phyloP scores from a whole-genome alignment of 2,797 vertebrate genomes.

The Micromesistius poutassou region DNA sequence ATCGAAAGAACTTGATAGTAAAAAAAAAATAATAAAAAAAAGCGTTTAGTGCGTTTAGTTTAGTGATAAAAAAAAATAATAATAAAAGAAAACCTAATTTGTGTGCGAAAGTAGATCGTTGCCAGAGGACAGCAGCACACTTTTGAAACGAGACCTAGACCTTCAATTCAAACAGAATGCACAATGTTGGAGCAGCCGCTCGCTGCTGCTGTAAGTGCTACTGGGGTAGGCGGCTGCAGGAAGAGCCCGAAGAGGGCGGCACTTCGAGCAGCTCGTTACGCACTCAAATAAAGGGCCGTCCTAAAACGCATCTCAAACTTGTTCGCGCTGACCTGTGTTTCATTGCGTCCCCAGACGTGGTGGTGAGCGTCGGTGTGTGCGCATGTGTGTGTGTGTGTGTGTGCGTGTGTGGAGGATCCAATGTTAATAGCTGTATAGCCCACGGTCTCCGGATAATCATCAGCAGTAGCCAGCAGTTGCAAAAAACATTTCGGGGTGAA shows the following conservation, averaged over 20 bases:
- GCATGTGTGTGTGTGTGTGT: neutral
- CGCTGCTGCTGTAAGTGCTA: too few relatives aligned
- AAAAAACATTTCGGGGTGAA: constrained; percentile 4
- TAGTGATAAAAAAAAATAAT: too few relatives aligned
- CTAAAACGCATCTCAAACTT: neutral
- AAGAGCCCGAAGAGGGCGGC: neutral
- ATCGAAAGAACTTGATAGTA: too few relatives aligned
- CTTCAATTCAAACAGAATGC: too few relatives aligned
- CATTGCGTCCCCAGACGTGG: neutral
- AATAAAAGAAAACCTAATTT: too few relatives aligned
- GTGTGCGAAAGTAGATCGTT: too few relatives aligned
- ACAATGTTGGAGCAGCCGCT: too few relatives aligned
- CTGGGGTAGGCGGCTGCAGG: too few relatives aligned
- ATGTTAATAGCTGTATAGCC: neutral
- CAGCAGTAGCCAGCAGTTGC: neutral
- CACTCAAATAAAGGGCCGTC: neutral
- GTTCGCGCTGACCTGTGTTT: neutral
- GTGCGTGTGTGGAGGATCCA: neutral
- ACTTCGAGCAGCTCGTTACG: neutral
- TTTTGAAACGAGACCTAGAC: too few relatives aligned
- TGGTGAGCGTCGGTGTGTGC: neutral
- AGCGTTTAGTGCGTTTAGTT: too few relatives aligned
- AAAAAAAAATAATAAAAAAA: too few relatives aligned
- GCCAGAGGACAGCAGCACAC: too few relatives aligned
- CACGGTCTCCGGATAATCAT: neutral